Evolutionary conservation across 2,113 vertebrate genomes (phyloP).

Genomic region (Elephantulus edwardii): DNA sequence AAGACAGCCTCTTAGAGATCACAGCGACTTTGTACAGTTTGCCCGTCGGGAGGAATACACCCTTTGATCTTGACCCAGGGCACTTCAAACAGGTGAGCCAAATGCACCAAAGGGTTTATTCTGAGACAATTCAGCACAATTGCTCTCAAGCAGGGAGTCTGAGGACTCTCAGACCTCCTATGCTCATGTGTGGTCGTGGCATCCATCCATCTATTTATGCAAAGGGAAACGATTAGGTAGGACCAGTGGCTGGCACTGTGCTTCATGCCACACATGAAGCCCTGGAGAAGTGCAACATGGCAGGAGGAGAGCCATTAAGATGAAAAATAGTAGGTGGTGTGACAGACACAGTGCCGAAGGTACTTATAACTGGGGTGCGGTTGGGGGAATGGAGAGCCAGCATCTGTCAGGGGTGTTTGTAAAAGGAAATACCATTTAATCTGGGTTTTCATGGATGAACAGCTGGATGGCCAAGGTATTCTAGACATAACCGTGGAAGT

Average conservation of each 20-base stretch:
- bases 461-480: not conserved
- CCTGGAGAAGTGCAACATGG: not conserved
- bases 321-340: not conserved
- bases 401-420: not conserved
- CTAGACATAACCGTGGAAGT: not conserved
- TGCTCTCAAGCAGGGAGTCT: not conserved
- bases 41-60: slow-evolving; percentile 60
- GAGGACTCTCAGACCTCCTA: not conserved
- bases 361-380: not conserved
- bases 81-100: slow-evolving; percentile 51
- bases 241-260: not conserved
- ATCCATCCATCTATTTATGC: not conserved
- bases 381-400: not conserved
- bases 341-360: not conserved
- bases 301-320: not conserved
- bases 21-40: slow-evolving; percentile 55
- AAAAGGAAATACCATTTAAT: not conserved
- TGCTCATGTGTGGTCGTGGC: not conserved
- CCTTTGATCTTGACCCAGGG: slow-evolving; percentile 65
- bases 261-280: fast-evolving
- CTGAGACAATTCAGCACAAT: not conserved
- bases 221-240: not conserved
- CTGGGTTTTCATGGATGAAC: not conserved
- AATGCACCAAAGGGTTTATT: slow-evolving; percentile 56
- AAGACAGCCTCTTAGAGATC: slow-evolving; percentile 61